Evolutionary conservation across 2,113 vertebrate genomes (phyloP), one percentile per base, ranked within the genome.

Genomic region (Azemiops feae): DNA sequence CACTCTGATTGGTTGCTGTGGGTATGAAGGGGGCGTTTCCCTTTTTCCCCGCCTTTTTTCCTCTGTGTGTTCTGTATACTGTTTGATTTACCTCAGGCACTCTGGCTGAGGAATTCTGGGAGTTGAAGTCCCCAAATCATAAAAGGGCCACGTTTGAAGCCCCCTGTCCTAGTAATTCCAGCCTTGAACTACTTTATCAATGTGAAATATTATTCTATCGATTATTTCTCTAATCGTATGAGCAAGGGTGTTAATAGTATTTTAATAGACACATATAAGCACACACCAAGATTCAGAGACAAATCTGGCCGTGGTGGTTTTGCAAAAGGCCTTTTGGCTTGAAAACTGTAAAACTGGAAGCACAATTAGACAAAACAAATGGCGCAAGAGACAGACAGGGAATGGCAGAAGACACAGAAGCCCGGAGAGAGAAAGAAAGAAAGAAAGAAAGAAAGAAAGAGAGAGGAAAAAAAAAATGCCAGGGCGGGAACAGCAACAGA

Each of bases 271-370:
- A 74, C 11, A 23, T 43, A 85, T 25, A 91, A 55, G 27, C 30
- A 88, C 3, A 55, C 11, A 54, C 85, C 25, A 87, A 16, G 39
- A 53, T 14, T 25, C 27, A 92, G 30, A 9, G 5, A 43, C 45
- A 60, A 53, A 25, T 30, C 43, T 39, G 25, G 30, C 43, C 87
- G 5, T 64, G 43, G 8, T 20, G 0, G 43, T 14, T 95, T 88
- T 50, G 88, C 94, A 93, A n/a, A 86, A 92, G 94, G 93, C 93
- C 3, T 94, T 92, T 91, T 1, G 0, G 1, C 0, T 90, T 53
- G 20, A 5, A 12, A 53, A 96, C 97, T 97, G 96, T 97, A 97
- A 96, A 97, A 97, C 97, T 97, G 97, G 94, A 95, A 97, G 97
- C 47, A 86, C 93, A 2, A 12, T 95, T 57, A 90, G 94, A 97